Percentiles rank a stretch among this genome's conserved stretches.
phyloP scores from a whole-genome alignment of 1,140 invertebrate species.

The Zophobas atratus region DNA sequence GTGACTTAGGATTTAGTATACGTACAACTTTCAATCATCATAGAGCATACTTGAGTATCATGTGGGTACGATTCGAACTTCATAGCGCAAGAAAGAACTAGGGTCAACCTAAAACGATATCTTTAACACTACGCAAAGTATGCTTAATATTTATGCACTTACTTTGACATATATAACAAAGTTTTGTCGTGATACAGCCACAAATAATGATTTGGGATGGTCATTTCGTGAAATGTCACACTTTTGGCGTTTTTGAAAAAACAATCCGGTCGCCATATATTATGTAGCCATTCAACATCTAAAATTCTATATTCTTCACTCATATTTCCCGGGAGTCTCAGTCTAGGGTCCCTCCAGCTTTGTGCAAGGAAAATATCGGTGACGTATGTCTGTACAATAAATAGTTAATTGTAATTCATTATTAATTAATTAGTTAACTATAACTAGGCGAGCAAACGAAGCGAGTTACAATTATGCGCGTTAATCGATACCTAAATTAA shows the following conservation, averaged over 20 bases:
- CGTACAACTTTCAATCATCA: conserved; percentile 94
- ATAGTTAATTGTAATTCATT: too few relatives aligned
- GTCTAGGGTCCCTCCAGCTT: conserved; percentile 90
- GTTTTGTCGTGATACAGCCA: conserved; percentile 94
- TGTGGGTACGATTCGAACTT: conserved; percentile 94
- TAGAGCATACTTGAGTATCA: conserved; percentile 90
- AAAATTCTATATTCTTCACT: conserved; percentile 92
- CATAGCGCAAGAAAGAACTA: conserved; percentile 93
- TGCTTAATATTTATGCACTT: conserved; percentile 64
- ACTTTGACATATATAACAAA: conserved; percentile 93
- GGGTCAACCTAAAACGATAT: conserved; percentile 77
- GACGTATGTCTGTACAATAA: conserved; percentile 84
- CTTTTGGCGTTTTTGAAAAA: conserved; percentile 96
- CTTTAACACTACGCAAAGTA: not conserved
- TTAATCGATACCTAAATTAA: too few relatives aligned
- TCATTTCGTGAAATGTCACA: conserved; percentile 95
- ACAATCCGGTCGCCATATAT: conserved; percentile 93
- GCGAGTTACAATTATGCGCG: too few relatives aligned
- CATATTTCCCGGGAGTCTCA: conserved; percentile 92
- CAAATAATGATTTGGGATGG: conserved; percentile 93
- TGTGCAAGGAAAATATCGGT: conserved; percentile 94
- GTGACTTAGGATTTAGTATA: conserved; percentile 58
- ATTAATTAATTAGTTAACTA: too few relatives aligned
- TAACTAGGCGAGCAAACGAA: too few relatives aligned
- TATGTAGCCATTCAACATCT: conserved; percentile 91